These are phyloP conservation scores for Harpalus rubripes DNA, from an alignment of 2,888 invertebrate genomes.

Conservation along the genomic window DNA sequence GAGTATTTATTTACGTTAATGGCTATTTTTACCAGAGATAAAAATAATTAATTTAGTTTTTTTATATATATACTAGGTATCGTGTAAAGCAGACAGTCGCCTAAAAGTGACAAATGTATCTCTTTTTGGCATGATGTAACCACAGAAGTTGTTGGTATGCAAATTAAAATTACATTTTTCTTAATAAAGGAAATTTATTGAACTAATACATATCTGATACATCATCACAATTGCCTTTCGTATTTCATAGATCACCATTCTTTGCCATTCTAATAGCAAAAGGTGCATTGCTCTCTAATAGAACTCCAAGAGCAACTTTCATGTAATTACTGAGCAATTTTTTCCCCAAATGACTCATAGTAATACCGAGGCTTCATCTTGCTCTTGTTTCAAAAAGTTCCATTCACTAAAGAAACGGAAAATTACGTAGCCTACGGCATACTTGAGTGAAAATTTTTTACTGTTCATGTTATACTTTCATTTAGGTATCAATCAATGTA, in stretches of 20 bases:
- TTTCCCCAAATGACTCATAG: slow-evolving; percentile 39
- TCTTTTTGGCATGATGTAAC: no score
- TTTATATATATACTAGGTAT: no score
- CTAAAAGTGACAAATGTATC: no score
- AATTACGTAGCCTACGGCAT: slow-evolving; percentile 27
- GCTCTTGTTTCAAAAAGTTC: slow-evolving; percentile 33
- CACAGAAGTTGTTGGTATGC: no score
- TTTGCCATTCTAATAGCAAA: not conserved
- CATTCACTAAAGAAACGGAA: slow-evolving; percentile 42
- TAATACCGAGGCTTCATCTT: not conserved
- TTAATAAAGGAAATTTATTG: no score
- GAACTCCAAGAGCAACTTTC: slow-evolving; percentile 34
- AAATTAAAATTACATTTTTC: no score
- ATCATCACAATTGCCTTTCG: no score
- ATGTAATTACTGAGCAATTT: slow-evolving; percentile 38
- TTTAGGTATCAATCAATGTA: slow-evolving; percentile 7
- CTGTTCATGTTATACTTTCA: slow-evolving; percentile 21
- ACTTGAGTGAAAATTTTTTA: not conserved
- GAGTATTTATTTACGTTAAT: no score
- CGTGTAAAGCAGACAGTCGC: no score
- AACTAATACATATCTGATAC: no score
- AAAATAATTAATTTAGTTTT: no score
- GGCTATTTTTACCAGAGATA: no score
- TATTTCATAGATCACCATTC: not conserved
- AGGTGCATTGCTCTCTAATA: slow-evolving; percentile 43